Conservation (phyloP, 2,888 invertebrate species). For the Brassicogethes aeneus region DNA sequence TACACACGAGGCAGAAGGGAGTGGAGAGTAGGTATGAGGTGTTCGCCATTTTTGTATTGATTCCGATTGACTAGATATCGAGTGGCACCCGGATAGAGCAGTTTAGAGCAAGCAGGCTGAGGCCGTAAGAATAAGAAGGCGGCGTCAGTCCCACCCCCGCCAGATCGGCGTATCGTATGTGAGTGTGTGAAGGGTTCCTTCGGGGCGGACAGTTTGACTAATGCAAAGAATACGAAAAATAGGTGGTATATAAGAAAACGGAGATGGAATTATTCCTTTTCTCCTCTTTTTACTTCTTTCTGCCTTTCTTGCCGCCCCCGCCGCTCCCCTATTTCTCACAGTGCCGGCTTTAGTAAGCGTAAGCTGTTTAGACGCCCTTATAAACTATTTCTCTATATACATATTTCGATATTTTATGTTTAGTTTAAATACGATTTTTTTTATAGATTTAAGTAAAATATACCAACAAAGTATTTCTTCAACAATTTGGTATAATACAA, state of each 20-base stretch:
- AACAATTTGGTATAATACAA: too few relatives aligned
- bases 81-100: slow-evolving; percentile 29
- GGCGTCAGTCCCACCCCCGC: slow-evolving; percentile 31
- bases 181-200: slow-evolving; percentile 36
- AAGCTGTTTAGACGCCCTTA: too few relatives aligned
- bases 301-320: not conserved
- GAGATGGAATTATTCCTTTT: slow-evolving; percentile 14
- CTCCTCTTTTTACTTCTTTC: not conserved
- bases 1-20: not conserved
- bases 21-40: too few relatives aligned
- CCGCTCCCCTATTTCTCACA: too few relatives aligned
- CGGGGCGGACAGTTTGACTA: slow-evolving; percentile 33
- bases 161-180: slow-evolving; percentile 38
- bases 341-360: too few relatives aligned
- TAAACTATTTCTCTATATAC: too few relatives aligned
- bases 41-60: slow-evolving; percentile 36
- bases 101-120: slow-evolving; percentile 16
- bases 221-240: slow-evolving; percentile 20
- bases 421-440: too few relatives aligned
- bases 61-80: slow-evolving; percentile 35
- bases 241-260: slow-evolving; percentile 8
- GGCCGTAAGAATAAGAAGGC: slow-evolving; percentile 25
- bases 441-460: too few relatives aligned
- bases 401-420: too few relatives aligned
- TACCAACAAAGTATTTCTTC: too few relatives aligned